Evolutionary conservation across 1,140 invertebrate genomes (phyloP).

Genomic region (Copidosoma floridanum): DNA sequence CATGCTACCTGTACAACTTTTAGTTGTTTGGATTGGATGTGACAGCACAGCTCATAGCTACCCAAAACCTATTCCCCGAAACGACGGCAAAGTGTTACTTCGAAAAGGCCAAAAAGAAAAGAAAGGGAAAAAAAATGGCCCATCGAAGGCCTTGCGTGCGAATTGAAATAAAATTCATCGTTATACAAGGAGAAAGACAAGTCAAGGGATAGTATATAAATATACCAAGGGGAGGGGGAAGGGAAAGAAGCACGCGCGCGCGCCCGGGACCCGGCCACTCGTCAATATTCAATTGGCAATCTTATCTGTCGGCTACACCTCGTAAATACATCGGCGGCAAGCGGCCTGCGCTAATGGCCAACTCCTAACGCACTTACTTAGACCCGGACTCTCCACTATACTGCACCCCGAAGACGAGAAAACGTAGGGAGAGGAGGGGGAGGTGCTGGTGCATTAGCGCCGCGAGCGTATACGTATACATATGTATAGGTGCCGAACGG

Average conservation of each 20-base stretch:
- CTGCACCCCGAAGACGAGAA: background rate
- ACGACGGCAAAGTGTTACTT: conserved; percentile 5
- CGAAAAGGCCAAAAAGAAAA: background rate
- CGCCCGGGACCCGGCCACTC: too few species aligned
- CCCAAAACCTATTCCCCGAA: too few species aligned
- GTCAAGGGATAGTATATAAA: too few species aligned
- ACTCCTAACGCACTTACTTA: conserved; percentile 30
- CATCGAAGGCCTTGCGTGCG: background rate
- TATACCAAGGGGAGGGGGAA: too few species aligned
- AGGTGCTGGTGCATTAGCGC: conserved; percentile 38
- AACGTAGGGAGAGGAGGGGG: conserved; percentile 20
- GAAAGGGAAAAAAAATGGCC: background rate
- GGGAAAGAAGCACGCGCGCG: background rate
- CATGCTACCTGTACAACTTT: too few species aligned
- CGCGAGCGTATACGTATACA: conserved; percentile 37
- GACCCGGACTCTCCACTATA: conserved; percentile 32
- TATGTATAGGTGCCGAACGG: too few species aligned
- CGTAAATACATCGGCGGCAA: conserved; percentile 32
- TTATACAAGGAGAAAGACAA: background rate
- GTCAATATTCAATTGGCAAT: conserved; percentile 31
- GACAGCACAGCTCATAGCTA: too few species aligned
- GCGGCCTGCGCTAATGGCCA: conserved; percentile 23
- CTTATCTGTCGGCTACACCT: conserved; percentile 31
- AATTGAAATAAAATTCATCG: background rate
- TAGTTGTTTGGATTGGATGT: too few species aligned